Conservation (phyloP, 2,113 vertebrate genomes). For the Ursus arctos region DNA sequence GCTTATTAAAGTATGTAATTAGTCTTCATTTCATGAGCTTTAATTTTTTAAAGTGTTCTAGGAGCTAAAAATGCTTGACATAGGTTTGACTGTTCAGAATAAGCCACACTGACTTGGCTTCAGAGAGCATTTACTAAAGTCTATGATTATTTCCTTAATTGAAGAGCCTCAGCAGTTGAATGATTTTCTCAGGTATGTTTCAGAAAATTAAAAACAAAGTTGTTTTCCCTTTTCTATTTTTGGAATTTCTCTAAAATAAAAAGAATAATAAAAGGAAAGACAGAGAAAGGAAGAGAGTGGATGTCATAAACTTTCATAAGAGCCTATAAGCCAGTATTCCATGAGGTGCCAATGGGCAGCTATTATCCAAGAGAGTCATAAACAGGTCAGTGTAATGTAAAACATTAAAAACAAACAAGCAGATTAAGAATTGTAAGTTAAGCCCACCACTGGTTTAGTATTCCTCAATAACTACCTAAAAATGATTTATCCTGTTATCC, state of each 20-base stretch:
- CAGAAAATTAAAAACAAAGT: neutral
- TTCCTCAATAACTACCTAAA: neutral
- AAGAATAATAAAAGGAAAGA: neutral
- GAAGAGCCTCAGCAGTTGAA: neutral
- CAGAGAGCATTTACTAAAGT: neutral
- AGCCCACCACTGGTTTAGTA: neutral
- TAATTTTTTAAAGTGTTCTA: constrained; percentile 25
- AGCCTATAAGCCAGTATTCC: neutral
- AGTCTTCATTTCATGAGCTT: constrained; percentile 15
- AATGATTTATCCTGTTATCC: neutral
- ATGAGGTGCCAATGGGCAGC: neutral
- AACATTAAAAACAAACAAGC: neutral
- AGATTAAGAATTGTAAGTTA: neutral
- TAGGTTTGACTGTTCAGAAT: neutral
- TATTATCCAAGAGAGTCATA: neutral
- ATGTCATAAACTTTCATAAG: neutral
- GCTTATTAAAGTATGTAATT: constrained; percentile 22
- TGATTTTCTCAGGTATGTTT: neutral
- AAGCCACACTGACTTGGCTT: neutral
- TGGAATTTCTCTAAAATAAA: neutral
- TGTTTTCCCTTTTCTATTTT: neutral
- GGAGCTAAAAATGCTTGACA: constrained; percentile 5
- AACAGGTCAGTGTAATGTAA: neutral
- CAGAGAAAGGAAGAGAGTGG: neutral
- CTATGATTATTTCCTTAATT: neutral